These are phyloP conservation scores for Antennarius striatus DNA, from an alignment of 2,113 vertebrate species.

Conservation along the genomic window DNA sequence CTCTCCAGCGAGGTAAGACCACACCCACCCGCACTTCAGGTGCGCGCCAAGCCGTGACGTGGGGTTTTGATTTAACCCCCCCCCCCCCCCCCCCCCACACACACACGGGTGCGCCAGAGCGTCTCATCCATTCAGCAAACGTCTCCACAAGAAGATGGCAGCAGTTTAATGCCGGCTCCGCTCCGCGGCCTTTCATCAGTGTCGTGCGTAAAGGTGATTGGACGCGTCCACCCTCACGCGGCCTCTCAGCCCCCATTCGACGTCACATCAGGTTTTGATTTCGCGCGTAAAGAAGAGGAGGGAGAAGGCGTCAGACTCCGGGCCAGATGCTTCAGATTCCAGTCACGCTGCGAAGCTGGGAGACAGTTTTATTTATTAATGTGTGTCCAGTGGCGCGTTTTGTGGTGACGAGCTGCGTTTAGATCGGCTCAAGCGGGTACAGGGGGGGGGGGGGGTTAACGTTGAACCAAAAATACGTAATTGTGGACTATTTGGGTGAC, in stretches of 20 bases:
- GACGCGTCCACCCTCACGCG: conserved; percentile 43
- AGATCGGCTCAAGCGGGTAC: neutral
- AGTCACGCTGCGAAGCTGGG: neutral
- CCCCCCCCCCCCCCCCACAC: too few species aligned
- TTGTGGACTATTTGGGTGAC: neutral
- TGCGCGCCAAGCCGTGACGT: too few species aligned
- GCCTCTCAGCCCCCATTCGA: conserved; percentile 23
- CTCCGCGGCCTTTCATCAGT: conserved; percentile 50
- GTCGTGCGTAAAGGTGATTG: conserved; percentile 28
- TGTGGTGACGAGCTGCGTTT: neutral
- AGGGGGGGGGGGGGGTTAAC: neutral
- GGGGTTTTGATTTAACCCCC: too few species aligned
- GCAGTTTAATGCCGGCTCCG: neutral
- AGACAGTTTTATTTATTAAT: neutral
- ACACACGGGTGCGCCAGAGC: too few species aligned
- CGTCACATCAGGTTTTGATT: conserved; percentile 7
- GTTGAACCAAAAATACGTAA: neutral
- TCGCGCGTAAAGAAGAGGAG: neutral
- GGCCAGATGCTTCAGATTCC: too few species aligned
- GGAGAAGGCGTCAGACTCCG: too few species aligned
- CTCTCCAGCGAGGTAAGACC: conserved; percentile 93
- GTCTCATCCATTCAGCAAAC: conserved; percentile 4
- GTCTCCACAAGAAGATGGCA: too few species aligned
- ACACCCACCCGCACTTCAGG: too few species aligned
- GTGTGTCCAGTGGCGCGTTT: neutral